A percentile compares a stretch with the other conserved stretches of the same genome.
phyloP scores from a whole-genome alignment of 2,888 invertebrate species.

The Caenorhabditis angaria region DNA sequence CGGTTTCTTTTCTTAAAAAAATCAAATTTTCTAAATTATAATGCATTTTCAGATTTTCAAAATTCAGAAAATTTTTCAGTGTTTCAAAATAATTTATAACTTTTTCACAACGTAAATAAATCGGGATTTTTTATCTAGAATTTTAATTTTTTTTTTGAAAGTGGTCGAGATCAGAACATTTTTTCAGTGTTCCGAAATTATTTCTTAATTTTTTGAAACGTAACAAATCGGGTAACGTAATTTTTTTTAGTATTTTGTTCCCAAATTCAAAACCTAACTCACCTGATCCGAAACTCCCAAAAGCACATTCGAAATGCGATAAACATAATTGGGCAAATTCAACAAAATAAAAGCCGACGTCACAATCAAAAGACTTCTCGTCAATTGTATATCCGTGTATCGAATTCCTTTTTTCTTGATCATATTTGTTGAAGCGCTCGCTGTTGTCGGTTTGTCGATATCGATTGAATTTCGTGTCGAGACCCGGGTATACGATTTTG shows the following conservation, averaged over 20 bases:
- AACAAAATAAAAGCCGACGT: conserved; percentile 65
- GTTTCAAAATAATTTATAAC: too few species aligned
- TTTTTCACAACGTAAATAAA: too few species aligned
- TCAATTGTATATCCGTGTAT: conserved; percentile 66
- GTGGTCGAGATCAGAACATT: too few species aligned
- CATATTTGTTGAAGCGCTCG: conserved; percentile 9
- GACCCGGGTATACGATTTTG: conserved; percentile 22
- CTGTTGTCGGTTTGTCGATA: conserved; percentile 28
- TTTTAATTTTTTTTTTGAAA: too few species aligned
- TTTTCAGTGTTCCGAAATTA: too few species aligned
- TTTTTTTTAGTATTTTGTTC: background rate
- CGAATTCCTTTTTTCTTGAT: conserved; percentile 53
- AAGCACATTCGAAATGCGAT: conserved; percentile 58
- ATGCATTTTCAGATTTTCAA: too few species aligned
- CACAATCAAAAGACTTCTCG: conserved; percentile 62
- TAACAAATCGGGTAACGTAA: background rate
- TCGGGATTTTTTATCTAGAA: too few species aligned
- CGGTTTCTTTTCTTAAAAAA: too few species aligned
- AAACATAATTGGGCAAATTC: conserved; percentile 68
- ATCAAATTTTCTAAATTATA: too few species aligned
- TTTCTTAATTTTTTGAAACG: too few species aligned
- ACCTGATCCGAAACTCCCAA: conserved; percentile 57
- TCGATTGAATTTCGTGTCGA: conserved; percentile 46
- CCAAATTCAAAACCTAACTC: background rate
- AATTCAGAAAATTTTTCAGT: too few species aligned